Conservation (phyloP, 2,888 invertebrate species). For the Caenorhabditis imperialis region DNA sequence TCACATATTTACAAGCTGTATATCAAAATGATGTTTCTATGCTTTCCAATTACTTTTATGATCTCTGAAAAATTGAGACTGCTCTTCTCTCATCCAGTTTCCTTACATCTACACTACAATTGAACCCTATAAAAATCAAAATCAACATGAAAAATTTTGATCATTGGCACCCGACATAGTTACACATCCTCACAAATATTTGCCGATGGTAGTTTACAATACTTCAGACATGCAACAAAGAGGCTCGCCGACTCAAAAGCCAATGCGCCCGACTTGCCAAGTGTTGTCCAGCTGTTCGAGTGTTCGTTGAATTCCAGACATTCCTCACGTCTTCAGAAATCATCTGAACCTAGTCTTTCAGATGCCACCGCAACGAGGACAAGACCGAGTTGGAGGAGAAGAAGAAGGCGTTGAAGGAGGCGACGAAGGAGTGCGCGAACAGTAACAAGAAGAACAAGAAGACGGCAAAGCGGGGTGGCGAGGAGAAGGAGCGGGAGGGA, state of each 20-base stretch:
- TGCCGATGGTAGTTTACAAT: no score
- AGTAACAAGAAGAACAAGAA: constrained; percentile 45
- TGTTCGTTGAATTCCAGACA: constrained; percentile 41
- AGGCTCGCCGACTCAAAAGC: constrained; percentile 58
- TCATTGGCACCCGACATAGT: constrained; percentile 31
- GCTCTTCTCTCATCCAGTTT: no score
- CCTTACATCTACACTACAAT: no score
- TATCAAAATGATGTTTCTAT: no score
- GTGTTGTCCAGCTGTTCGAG: constrained; percentile 59
- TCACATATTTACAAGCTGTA: no score
- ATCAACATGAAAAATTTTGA: no score
- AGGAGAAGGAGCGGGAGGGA: constrained; percentile 52
- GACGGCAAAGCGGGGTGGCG: constrained; percentile 39
- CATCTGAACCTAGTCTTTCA: constrained; percentile 40
- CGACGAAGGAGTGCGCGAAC: constrained; percentile 46
- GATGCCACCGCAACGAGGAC: constrained; percentile 53
- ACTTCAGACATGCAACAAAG: constrained; percentile 61
- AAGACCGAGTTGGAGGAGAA: constrained; percentile 52
- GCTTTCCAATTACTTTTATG: no score
- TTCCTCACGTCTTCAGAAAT: not conserved
- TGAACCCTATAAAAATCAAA: no score
- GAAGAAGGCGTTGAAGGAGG: constrained; percentile 55
- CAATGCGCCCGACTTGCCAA: constrained; percentile 62
- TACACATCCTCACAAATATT: constrained; percentile 7
- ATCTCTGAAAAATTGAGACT: no score